Conservation (phyloP, 2,797 vertebrate genomes). For the Vireo griseus region DNA sequence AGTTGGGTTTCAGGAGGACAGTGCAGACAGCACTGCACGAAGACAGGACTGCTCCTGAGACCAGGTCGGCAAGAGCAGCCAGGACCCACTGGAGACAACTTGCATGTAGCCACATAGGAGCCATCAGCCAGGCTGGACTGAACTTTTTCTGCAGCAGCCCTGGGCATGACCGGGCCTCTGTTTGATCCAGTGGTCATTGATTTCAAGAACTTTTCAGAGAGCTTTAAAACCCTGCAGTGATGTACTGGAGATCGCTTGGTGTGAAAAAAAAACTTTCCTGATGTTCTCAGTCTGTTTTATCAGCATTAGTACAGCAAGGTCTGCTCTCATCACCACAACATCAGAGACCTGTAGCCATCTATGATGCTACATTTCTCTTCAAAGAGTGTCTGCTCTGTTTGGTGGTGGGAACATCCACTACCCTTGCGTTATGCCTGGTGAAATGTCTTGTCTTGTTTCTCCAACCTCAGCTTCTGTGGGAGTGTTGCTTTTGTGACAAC, state of each 20-base stretch:
- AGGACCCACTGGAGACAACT: background rate
- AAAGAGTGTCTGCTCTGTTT: background rate
- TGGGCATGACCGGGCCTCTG: background rate
- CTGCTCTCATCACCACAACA: background rate
- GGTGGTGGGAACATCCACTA: background rate
- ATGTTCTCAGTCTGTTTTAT: background rate
- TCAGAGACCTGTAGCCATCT: background rate
- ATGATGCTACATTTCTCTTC: background rate
- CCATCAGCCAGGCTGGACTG: background rate
- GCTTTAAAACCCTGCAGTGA: background rate
- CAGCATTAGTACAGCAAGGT: background rate
- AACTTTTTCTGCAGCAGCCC: background rate
- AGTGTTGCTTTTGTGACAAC: background rate
- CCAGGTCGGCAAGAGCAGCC: background rate
- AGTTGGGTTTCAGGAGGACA: background rate
- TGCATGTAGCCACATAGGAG: rapidly evolving
- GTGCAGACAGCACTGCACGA: background rate
- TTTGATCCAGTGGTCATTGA: background rate
- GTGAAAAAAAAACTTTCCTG: background rate
- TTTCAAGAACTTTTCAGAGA: background rate
- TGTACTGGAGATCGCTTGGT: background rate
- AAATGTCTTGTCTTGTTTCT: background rate
- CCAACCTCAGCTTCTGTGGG: background rate
- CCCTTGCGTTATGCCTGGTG: background rate
- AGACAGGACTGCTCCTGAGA: background rate